Percentiles rank a stretch among this genome's conserved stretches.
These are phyloP conservation scores for Dynastes grantii DNA, from an alignment of 2,888 invertebrate genomes.

Conservation along the genomic window DNA sequence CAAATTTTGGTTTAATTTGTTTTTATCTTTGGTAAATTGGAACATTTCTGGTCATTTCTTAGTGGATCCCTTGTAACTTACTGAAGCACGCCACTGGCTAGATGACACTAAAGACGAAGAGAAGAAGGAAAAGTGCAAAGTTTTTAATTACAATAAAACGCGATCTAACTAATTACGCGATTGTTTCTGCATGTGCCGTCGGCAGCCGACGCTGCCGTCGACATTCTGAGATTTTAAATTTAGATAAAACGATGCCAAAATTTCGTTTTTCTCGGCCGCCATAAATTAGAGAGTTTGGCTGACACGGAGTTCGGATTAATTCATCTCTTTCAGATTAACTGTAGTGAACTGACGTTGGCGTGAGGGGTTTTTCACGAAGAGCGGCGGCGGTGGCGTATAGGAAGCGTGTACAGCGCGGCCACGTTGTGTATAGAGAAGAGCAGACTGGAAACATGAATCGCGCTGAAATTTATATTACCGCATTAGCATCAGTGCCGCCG, in stretches of 20 bases:
- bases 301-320: slow-evolving; percentile 71
- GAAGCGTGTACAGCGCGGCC: slow-evolving; percentile 35
- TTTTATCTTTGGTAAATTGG: no score
- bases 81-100: not conserved
- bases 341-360: slow-evolving; percentile 68
- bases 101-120: not conserved
- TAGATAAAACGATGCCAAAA: slow-evolving; percentile 72
- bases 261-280: slow-evolving; percentile 68
- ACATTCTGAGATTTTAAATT: slow-evolving; percentile 69
- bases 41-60: no score
- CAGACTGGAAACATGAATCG: slow-evolving; percentile 54
- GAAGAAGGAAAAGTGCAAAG: slow-evolving; percentile 57
- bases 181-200: slow-evolving; percentile 59
- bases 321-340: slow-evolving; percentile 71
- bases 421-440: slow-evolving; percentile 41
- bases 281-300: slow-evolving; percentile 70
- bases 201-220: slow-evolving; percentile 56
- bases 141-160: slow-evolving; percentile 70
- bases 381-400: slow-evolving; percentile 31
- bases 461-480: slow-evolving; percentile 54
- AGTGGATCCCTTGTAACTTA: no score
- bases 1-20: no score
- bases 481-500: slow-evolving; percentile 34
- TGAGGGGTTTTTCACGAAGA: slow-evolving; percentile 58
- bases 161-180: slow-evolving; percentile 70